Percentiles rank a stretch among this genome's conserved stretches.
Evolutionary conservation across 2,113 vertebrate genomes (phyloP).

Genomic region (Sardina pilchardus): DNA sequence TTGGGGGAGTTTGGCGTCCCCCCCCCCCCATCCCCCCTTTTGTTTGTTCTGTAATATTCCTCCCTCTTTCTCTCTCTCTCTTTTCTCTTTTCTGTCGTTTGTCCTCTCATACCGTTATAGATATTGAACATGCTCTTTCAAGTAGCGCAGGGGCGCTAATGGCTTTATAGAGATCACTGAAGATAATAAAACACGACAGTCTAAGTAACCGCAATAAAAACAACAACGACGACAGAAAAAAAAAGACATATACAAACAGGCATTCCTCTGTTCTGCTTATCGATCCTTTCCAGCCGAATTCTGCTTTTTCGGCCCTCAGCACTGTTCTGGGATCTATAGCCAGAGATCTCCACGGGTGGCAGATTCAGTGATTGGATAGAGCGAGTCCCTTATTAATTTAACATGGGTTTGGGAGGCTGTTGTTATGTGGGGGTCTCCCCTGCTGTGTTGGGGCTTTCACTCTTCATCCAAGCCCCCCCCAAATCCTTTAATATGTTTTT

Average conservation of each 20-base stretch:
- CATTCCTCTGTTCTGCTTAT: not conserved
- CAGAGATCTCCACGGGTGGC: not conserved
- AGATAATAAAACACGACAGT: not conserved
- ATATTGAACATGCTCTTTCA: not conserved
- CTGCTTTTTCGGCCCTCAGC: not conserved
- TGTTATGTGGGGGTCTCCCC: not conserved
- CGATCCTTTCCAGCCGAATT: not conserved
- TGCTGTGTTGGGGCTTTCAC: not conserved
- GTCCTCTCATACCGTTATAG: not conserved
- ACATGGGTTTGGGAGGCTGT: not conserved
- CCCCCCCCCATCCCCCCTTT: too few relatives aligned
- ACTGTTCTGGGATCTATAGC: not conserved
- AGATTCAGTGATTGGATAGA: not conserved
- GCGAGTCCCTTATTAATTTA: not conserved
- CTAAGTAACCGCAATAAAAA: not conserved
- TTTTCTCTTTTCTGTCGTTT: not conserved
- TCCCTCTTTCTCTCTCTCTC: conserved; percentile 1
- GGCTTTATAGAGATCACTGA: not conserved
- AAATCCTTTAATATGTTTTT: not conserved
- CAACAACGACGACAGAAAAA: not conserved
- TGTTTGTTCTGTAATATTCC: not conserved
- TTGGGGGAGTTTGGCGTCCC: not conserved
- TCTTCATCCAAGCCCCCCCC: not conserved
- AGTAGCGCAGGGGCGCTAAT: not conserved
- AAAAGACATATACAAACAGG: not conserved